phyloP scores from a whole-genome alignment of 2,888 invertebrate genomes.

The Cerceris rybyensis region DNA sequence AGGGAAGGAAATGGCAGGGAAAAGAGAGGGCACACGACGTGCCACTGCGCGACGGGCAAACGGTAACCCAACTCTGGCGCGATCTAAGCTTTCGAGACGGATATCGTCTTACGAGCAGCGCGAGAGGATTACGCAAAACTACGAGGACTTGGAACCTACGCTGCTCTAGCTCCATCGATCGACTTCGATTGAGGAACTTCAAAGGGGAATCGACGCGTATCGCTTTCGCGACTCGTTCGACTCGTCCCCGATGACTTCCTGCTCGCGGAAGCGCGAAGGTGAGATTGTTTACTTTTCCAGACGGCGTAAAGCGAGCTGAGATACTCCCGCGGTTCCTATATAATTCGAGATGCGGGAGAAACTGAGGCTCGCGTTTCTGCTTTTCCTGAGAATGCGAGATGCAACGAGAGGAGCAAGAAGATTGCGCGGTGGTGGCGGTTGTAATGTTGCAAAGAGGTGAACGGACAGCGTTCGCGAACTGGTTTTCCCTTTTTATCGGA shows the following conservation, averaged over 20 bases:
- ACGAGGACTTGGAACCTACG: conserved; percentile 35
- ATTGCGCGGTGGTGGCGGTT: too few relatives aligned
- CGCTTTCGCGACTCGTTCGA: neutral
- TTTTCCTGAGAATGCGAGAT: too few relatives aligned
- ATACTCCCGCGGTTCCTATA: neutral
- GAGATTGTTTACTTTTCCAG: too few relatives aligned
- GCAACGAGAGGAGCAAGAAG: too few relatives aligned
- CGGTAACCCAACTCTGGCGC: conserved; percentile 60
- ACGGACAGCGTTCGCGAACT: too few relatives aligned
- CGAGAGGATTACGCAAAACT: conserved; percentile 58
- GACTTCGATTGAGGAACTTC: neutral
- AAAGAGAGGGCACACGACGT: conserved; percentile 8
- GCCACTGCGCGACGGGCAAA: too few relatives aligned
- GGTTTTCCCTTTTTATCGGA: too few relatives aligned
- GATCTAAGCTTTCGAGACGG: conserved; percentile 64
- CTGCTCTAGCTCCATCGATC: neutral
- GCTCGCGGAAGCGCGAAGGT: too few relatives aligned
- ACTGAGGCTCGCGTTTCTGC: too few relatives aligned
- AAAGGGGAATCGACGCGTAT: neutral
- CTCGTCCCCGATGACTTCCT: too few relatives aligned
- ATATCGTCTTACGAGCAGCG: conserved; percentile 66
- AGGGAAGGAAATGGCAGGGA: conserved; percentile 10
- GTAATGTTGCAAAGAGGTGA: too few relatives aligned
- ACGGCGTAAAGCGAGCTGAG: neutral
- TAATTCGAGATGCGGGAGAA: too few relatives aligned